Evolutionary conservation across 2,888 invertebrate genomes (phyloP).

Genomic region (Girardia tigrina): DNA sequence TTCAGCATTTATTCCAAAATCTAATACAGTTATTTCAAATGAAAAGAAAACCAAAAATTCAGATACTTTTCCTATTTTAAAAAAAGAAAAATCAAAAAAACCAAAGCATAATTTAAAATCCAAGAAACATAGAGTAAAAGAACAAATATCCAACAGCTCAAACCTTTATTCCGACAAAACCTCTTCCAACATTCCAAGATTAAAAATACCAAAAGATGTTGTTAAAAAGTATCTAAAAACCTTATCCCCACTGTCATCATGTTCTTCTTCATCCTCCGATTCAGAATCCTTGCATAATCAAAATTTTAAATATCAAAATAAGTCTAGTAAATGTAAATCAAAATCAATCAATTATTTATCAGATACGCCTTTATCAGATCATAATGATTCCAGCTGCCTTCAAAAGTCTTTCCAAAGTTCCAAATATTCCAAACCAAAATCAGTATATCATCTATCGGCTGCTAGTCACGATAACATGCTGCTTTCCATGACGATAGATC

Average conservation of each 20-base stretch:
- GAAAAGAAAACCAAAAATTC: neutral
- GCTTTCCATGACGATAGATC: conserved; percentile 17
- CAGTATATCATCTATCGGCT: conserved; percentile 1
- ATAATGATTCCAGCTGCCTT: conserved; percentile 23
- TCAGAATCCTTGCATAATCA: neutral
- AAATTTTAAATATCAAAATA: neutral
- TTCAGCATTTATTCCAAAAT: neutral
- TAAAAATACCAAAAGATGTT: conserved; percentile 18
- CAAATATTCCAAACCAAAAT: conserved; percentile 5
- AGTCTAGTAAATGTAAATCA: neutral
- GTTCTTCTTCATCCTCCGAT: neutral
- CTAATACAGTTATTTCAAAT: neutral
- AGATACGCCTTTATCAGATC: conserved; percentile 23
- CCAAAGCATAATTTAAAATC: neutral
- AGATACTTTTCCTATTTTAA: neutral
- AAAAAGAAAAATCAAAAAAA: neutral
- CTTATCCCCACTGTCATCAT: neutral
- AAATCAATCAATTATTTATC: neutral
- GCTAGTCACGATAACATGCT: conserved; percentile 13
- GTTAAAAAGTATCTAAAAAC: conserved; percentile 13
- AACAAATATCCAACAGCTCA: neutral
- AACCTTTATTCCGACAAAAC: neutral
- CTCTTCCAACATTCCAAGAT: neutral
- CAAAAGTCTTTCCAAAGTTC: conserved; percentile 14
- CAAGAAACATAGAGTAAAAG: neutral